Evolutionary conservation across 2,888 invertebrate genomes (phyloP).

Genomic region (Coelinius sp.): DNA sequence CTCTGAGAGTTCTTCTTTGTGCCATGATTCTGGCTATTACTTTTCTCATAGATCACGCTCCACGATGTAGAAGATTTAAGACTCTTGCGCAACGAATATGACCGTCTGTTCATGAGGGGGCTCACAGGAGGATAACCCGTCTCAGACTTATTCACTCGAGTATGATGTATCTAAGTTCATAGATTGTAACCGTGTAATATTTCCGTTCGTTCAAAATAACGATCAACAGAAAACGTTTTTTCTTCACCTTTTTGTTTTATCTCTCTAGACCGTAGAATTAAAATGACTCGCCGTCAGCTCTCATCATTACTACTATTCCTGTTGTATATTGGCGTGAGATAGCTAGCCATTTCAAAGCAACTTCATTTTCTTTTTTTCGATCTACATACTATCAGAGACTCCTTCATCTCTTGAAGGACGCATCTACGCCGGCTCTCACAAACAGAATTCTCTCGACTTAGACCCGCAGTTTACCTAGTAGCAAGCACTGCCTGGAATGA

Average conservation of each 20-base stretch:
- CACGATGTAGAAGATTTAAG: conserved; percentile 43
- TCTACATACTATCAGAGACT: not conserved
- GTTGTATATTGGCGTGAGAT: not conserved
- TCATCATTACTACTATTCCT: not conserved
- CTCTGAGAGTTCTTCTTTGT: conserved; percentile 34
- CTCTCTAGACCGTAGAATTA: conserved; percentile 5
- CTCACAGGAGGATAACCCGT: not conserved
- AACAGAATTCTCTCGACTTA: conserved; percentile 27
- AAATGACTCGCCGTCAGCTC: not conserved
- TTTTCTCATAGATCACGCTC: conserved; percentile 54
- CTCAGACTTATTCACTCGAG: not conserved
- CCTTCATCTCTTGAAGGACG: not conserved
- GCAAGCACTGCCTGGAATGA: conserved; percentile 24
- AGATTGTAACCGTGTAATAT: conserved; percentile 10
- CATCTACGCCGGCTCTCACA: conserved; percentile 14
- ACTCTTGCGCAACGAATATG: conserved; percentile 15
- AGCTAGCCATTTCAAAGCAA: conserved; percentile 1
- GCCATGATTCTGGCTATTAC: conserved; percentile 51
- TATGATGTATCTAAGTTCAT: conserved; percentile 3
- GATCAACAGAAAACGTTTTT: not conserved
- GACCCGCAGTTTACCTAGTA: conserved; percentile 29
- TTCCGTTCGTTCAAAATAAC: conserved; percentile 4
- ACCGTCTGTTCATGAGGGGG: conserved; percentile 1
- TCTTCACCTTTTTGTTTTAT: not conserved
- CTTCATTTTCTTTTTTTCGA: conserved; percentile 6